Evolutionary conservation across 2,888 invertebrate species (phyloP).

Genomic region (Pecten maximus): DNA sequence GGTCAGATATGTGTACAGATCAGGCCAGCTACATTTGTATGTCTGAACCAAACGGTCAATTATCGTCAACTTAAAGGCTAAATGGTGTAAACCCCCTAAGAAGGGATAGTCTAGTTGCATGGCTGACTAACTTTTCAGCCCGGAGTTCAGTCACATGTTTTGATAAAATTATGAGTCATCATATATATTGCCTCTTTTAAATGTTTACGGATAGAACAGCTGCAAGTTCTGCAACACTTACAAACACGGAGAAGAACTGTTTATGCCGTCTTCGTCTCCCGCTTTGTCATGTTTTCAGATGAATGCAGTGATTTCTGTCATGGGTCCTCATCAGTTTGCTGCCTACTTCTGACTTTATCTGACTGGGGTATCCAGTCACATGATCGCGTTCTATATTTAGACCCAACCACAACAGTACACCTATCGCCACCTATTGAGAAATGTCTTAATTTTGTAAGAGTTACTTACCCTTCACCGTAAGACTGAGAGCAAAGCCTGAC

Average conservation of each 20-base stretch:
- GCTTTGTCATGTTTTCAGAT: neutral
- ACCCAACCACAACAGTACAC: neutral
- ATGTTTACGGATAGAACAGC: neutral
- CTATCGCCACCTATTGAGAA: neutral
- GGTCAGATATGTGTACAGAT: too few species aligned
- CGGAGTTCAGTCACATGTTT: neutral
- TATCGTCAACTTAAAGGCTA: too few species aligned
- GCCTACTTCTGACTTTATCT: neutral
- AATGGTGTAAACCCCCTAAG: too few species aligned
- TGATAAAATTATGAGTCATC: neutral
- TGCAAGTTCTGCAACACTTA: constrained; percentile 1
- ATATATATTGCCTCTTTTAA: neutral
- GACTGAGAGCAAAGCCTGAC: too few species aligned
- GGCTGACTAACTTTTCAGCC: too few species aligned
- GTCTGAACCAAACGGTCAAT: too few species aligned
- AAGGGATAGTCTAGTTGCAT: too few species aligned
- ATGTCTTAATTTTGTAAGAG: neutral
- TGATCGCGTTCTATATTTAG: constrained; percentile 17
- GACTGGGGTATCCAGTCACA: constrained; percentile 24
- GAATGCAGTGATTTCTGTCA: neutral
- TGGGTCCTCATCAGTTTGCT: neutral
- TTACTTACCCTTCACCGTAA: constrained; percentile 1
- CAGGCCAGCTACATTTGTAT: too few species aligned
- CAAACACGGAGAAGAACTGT: neutral
- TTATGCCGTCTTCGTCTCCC: neutral